Percentiles rank a stretch among this genome's conserved stretches.
phyloP scores from a whole-genome alignment of 1,140 invertebrate species.

The Drosophila sp. region DNA sequence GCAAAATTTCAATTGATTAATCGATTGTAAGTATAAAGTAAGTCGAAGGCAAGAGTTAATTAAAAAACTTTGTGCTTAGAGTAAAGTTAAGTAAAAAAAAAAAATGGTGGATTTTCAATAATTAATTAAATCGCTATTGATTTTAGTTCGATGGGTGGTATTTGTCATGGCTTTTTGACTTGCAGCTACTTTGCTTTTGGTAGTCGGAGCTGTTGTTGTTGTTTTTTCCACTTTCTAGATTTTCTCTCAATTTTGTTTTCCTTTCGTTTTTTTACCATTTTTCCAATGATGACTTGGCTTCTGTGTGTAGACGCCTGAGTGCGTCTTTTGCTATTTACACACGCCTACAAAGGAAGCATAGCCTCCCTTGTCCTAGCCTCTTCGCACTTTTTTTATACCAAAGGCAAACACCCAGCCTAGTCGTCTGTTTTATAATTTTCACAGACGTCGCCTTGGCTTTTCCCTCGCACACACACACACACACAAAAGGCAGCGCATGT shows the following conservation, averaged over 20 bases:
- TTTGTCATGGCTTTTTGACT: constrained; percentile 43
- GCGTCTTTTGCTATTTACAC: constrained; percentile 48
- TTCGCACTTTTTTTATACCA: not conserved
- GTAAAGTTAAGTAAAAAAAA: no score
- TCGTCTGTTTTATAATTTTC: constrained; percentile 72
- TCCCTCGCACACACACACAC: constrained; percentile 28
- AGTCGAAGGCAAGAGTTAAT: no score
- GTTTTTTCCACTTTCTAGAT: not conserved
- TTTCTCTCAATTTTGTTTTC: constrained; percentile 15
- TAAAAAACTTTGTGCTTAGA: no score
- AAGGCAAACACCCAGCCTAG: constrained; percentile 10
- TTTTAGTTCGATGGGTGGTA: not conserved
- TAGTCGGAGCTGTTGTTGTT: not conserved
- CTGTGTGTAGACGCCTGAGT: constrained; percentile 33
- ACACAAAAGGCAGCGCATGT: constrained; percentile 68
- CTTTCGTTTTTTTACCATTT: constrained; percentile 18
- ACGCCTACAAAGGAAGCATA: constrained; percentile 33
- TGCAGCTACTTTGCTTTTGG: constrained; percentile 27
- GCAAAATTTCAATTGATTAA: no score
- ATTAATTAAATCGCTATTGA: no score
- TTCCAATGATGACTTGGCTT: constrained; percentile 45
- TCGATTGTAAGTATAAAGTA: no score
- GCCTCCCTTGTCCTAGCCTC: constrained; percentile 13
- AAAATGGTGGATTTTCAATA: no score
- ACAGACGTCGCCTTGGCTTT: constrained; percentile 46